Evolutionary conservation across 2,888 invertebrate species (phyloP).

Genomic region (Caenorhabditis becei): DNA sequence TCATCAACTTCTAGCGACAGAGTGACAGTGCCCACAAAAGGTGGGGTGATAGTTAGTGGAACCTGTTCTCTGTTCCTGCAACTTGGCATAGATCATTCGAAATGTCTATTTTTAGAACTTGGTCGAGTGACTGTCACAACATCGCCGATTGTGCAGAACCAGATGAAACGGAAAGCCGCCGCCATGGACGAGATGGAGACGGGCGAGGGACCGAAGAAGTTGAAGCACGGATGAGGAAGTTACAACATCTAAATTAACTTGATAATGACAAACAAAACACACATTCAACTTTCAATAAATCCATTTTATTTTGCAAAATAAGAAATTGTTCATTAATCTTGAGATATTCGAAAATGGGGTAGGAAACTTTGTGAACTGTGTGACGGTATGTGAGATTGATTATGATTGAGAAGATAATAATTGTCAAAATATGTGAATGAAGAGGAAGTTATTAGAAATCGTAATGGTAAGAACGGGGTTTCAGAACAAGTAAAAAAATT

Average conservation of each 20-base stretch:
- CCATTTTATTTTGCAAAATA: too few species aligned
- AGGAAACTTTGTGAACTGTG: too few species aligned
- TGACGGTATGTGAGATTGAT: too few species aligned
- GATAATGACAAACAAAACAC: background rate
- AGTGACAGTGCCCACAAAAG: conserved; percentile 33
- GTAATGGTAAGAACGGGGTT: too few species aligned
- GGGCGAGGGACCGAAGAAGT: conserved; percentile 26
- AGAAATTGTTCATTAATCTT: too few species aligned
- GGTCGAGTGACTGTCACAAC: conserved; percentile 36
- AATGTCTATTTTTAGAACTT: conserved; percentile 51
- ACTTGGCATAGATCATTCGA: conserved; percentile 20
- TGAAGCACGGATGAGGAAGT: conserved; percentile 39
- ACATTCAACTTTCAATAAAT: background rate
- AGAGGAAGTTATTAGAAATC: too few species aligned
- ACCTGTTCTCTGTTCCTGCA: conserved; percentile 32
- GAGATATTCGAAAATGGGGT: too few species aligned
- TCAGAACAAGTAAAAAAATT: too few species aligned
- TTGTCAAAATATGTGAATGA: too few species aligned
- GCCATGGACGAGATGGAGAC: conserved; percentile 5
- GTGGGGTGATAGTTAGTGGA: conserved; percentile 16
- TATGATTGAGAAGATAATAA: too few species aligned
- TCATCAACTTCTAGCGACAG: conserved; percentile 14
- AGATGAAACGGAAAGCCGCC: conserved; percentile 31
- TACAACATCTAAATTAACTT: background rate
- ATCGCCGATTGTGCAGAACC: conserved; percentile 17